Percentiles rank a stretch among this genome's conserved stretches.
Conservation (phyloP, 1,140 invertebrate species). For the Antheraea pernyi region DNA sequence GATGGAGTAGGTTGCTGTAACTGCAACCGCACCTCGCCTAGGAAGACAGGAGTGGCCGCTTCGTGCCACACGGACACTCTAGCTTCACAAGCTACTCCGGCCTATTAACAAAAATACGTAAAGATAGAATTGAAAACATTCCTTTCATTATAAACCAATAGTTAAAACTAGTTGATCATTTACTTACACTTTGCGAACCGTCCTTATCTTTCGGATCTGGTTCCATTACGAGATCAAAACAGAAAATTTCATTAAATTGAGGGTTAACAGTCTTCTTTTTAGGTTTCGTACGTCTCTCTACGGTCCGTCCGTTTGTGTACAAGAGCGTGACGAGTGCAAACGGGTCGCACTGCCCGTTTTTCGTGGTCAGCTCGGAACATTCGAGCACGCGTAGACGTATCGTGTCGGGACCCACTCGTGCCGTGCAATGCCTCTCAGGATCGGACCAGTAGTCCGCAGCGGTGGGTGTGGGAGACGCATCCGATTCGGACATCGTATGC, state of each 20-base stretch:
- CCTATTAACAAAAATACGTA: constrained; percentile 34
- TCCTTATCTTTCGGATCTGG: constrained; percentile 78
- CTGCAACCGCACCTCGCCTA: constrained; percentile 91
- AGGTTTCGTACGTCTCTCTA: constrained; percentile 91
- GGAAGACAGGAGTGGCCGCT: constrained; percentile 84
- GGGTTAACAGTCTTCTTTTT: constrained; percentile 94
- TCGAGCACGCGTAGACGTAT: constrained; percentile 85
- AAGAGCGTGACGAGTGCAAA: constrained; percentile 90
- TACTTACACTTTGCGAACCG: constrained; percentile 78
- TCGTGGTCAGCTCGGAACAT: constrained; percentile 92
- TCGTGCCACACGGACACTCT: constrained; percentile 93
- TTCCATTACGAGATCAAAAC: constrained; percentile 88
- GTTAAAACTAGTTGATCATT: background rate
- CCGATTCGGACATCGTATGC: constrained; percentile 64
- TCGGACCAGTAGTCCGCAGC: constrained; percentile 76
- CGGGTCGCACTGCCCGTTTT: constrained; percentile 94
- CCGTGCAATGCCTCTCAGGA: constrained; percentile 68
- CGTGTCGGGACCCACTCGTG: constrained; percentile 68
- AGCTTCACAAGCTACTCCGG: constrained; percentile 82
- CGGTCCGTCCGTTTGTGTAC: constrained; percentile 89
- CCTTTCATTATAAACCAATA: constrained; percentile 1
- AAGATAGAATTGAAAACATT: too few relatives aligned
- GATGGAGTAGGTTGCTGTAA: constrained; percentile 81
- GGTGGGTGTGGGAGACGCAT: constrained; percentile 65
- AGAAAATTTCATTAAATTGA: constrained; percentile 92